A percentile compares a stretch with the other conserved stretches of the same genome.
These are phyloP conservation scores for Chaetoderma sp. DNA, from an alignment of 2,888 invertebrate genomes.

Conservation along the genomic window DNA sequence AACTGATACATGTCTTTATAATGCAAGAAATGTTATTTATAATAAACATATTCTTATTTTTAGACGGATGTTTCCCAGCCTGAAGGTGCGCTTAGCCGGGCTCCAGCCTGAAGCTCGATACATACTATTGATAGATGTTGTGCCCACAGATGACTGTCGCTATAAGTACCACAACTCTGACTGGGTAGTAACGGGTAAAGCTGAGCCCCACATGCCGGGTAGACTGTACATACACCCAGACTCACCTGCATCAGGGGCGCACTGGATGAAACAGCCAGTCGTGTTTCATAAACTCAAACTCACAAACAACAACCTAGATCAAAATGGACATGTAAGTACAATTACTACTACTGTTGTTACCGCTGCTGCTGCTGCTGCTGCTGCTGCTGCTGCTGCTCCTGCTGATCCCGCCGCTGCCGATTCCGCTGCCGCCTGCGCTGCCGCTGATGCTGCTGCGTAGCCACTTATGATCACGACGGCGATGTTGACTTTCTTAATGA, in stretches of 20 bases:
- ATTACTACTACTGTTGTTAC: no score
- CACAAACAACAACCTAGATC: constrained; percentile 86
- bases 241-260: constrained; percentile 85
- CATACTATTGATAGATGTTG: constrained; percentile 84
- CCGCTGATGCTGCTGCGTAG: no score
- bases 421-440: no score
- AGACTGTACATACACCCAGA: constrained; percentile 88
- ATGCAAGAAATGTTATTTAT: no score
- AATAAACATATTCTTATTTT: no score
- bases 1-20: no score
- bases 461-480: no score
- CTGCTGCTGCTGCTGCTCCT: no score
- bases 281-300: constrained; percentile 87
- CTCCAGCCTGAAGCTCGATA: constrained; percentile 86
- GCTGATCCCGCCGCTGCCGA: no score
- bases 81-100: constrained; percentile 81
- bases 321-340: constrained; percentile 77
- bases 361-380: no score
- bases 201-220: constrained; percentile 82
- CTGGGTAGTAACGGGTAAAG: constrained; percentile 86
- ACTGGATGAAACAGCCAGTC: constrained; percentile 86
- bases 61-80: constrained; percentile 94
- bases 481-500: no score
- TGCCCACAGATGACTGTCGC: constrained; percentile 81
- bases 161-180: constrained; percentile 82